phyloP scores from a whole-genome alignment of 1,140 invertebrate genomes.

The Brachionus calyciflorus region DNA sequence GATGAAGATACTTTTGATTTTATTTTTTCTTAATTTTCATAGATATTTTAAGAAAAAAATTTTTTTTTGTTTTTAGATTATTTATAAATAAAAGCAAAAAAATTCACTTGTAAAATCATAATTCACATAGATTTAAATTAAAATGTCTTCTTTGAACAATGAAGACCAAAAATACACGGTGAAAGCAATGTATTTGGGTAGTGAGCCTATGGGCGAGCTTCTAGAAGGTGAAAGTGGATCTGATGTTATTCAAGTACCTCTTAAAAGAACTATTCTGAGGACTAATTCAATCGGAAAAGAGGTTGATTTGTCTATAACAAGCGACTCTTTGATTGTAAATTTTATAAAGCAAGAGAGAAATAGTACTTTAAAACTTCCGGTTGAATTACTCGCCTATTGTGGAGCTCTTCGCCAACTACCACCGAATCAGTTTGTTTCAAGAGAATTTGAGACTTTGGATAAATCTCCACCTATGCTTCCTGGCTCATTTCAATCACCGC shows the following conservation, averaged over 20 bases:
- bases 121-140: constrained; percentile 1
- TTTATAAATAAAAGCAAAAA: too few species aligned
- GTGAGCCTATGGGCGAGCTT: constrained; percentile 39
- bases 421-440: background rate
- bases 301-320: background rate
- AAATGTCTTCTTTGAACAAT: constrained; percentile 25
- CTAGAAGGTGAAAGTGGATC: constrained; percentile 34
- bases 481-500: background rate
- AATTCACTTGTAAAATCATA: too few species aligned
- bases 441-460: constrained; percentile 42
- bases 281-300: constrained; percentile 25
- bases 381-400: constrained; percentile 1
- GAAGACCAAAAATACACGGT: background rate
- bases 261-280: constrained; percentile 15
- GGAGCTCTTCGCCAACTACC: constrained; percentile 14
- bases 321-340: background rate
- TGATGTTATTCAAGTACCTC: constrained; percentile 39
- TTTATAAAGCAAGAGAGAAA: background rate
- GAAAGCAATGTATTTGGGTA: constrained; percentile 28
- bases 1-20: too few species aligned
- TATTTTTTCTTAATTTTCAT: constrained; percentile 9
- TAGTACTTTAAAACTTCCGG: background rate
- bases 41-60: too few species aligned
- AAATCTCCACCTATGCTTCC: background rate
- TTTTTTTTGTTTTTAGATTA: too few species aligned